phyloP scores from a whole-genome alignment of 2,113 vertebrate species.

The Cichladusa arquata region DNA sequence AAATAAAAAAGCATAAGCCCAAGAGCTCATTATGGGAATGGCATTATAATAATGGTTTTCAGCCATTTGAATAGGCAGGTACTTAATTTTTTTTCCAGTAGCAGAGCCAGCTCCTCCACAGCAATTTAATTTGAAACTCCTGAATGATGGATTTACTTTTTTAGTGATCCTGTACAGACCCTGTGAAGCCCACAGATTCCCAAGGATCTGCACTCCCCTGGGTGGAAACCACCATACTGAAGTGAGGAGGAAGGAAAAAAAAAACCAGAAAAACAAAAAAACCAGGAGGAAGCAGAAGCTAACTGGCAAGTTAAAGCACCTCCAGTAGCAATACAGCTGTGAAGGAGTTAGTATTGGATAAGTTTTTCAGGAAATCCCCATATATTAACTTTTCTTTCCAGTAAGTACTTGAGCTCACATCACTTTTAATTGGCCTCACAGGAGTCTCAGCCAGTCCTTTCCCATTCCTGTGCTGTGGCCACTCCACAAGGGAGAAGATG shows the following conservation, averaged over 20 bases:
- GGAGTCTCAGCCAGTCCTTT: not conserved
- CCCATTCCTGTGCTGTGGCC: not conserved
- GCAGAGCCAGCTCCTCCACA: not conserved
- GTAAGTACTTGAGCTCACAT: not conserved
- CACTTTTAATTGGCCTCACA: not conserved
- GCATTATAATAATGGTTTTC: not conserved
- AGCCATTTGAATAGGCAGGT: not conserved
- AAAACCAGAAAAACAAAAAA: not conserved
- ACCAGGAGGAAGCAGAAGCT: not conserved
- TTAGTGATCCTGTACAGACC: not conserved
- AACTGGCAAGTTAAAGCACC: not conserved
- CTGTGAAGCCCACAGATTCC: not conserved
- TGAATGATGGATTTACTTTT: not conserved
- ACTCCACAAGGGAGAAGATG: not conserved
- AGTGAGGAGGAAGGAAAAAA: not conserved
- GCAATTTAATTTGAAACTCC: not conserved
- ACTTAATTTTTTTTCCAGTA: not conserved
- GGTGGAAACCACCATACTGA: not conserved
- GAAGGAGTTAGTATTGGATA: not conserved
- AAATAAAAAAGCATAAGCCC: not conserved
- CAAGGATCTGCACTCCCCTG: not conserved
- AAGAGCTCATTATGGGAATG: conserved; percentile 1
- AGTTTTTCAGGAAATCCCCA: not conserved
- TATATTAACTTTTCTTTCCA: not conserved
- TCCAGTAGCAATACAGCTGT: not conserved